Conservation (phyloP, 2,113 vertebrate genomes). For the Cyprinodon variegatus region DNA sequence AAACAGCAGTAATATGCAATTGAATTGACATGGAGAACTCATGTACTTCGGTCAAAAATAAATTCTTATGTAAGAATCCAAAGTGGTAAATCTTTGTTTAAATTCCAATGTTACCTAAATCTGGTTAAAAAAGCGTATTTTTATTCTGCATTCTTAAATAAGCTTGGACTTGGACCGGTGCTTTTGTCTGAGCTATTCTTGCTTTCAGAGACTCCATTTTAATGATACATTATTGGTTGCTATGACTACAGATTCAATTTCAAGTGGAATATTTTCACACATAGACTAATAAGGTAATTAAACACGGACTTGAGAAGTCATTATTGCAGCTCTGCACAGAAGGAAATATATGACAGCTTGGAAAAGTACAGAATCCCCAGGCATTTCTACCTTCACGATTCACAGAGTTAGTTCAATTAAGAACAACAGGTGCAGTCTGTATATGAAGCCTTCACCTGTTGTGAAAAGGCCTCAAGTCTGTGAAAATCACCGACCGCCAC, state of each 20-base stretch:
- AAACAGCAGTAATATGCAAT: neutral
- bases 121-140: neutral
- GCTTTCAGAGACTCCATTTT: neutral
- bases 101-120: neutral
- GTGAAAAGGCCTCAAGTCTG: neutral
- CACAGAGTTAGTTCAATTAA: neutral
- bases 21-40: neutral
- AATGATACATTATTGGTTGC: neutral
- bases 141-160: neutral
- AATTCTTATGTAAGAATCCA: neutral
- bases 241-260: neutral
- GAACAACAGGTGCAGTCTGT: neutral
- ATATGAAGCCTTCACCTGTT: neutral
- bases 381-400: neutral
- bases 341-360: neutral
- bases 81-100: neutral
- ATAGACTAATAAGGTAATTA: neutral
- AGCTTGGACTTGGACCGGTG: neutral
- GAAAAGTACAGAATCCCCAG: neutral
- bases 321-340: neutral
- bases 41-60: neutral
- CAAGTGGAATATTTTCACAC: neutral
- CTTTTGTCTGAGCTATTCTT: neutral
- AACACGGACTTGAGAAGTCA: neutral
- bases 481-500: neutral